Conservation (phyloP, 92 coral and sea anemone genomes). For the Siderastrea siderea region DNA sequence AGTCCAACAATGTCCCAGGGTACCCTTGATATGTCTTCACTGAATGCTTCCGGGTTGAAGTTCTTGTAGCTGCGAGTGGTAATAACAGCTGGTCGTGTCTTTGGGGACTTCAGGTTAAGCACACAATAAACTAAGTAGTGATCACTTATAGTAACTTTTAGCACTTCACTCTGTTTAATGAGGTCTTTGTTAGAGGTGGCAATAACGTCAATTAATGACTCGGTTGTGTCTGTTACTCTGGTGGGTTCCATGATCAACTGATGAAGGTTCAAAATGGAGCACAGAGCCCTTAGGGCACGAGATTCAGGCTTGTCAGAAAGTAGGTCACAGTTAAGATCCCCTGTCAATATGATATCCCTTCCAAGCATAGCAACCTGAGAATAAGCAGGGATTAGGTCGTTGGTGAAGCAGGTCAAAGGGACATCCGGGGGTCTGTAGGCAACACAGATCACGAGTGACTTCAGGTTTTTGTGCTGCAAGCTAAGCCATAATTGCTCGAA, state of each 20-base stretch:
- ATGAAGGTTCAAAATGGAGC: slow-evolving; percentile 13
- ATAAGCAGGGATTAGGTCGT: slow-evolving; percentile 40
- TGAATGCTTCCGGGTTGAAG: slow-evolving; percentile 28
- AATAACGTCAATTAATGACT: slow-evolving; percentile 31
- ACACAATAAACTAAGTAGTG: slow-evolving; percentile 49
- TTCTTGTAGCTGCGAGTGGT: slow-evolving; percentile 56
- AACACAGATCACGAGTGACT: slow-evolving; percentile 42
- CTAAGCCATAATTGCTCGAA: slow-evolving; percentile 62
- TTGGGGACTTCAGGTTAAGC: slow-evolving; percentile 47
- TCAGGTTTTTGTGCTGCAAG: slow-evolving; percentile 34
- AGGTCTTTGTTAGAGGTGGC: slow-evolving; percentile 1
- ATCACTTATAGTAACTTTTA: slow-evolving; percentile 58
- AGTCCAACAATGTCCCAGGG: slow-evolving; percentile 60
- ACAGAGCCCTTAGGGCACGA: slow-evolving; percentile 36
- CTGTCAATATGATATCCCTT: slow-evolving; percentile 49
- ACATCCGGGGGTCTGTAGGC: slow-evolving; percentile 48
- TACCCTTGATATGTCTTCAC: slow-evolving; percentile 22
- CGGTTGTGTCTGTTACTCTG: slow-evolving; percentile 46
- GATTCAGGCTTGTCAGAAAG: slow-evolving; percentile 26
- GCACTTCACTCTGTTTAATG: slow-evolving; percentile 40
- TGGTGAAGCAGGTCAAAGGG: not conserved
- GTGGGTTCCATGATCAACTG: slow-evolving; percentile 37
- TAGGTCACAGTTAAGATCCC: slow-evolving; percentile 63
- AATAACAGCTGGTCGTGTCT: slow-evolving; percentile 5
- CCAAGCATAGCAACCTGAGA: slow-evolving; percentile 20